Evolutionary conservation across 1,140 invertebrate genomes (phyloP).

Genomic region (Drosophila navojoa): DNA sequence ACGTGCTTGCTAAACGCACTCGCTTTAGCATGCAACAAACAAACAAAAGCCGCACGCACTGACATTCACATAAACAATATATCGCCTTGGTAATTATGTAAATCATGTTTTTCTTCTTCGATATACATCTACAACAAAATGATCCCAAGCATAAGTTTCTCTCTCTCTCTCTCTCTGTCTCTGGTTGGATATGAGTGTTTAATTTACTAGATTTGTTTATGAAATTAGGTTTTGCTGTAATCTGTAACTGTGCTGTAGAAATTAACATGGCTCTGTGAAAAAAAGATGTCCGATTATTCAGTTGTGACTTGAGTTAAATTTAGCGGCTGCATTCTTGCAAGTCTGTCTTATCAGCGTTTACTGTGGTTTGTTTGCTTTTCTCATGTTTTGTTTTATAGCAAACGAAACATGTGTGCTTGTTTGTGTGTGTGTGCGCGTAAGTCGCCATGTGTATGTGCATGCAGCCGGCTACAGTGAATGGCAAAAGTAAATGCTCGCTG

Average conservation of each 20-base stretch:
- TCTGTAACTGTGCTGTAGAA: constrained; percentile 41
- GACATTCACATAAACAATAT: constrained; percentile 22
- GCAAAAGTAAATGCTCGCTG: constrained; percentile 37
- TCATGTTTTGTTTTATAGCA: constrained; percentile 53
- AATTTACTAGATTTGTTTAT: constrained; percentile 24
- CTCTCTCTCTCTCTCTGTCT: background rate
- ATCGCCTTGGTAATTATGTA: constrained; percentile 60
- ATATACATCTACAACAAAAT: constrained; percentile 2
- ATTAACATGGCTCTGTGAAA: constrained; percentile 51
- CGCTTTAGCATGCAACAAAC: constrained; percentile 46
- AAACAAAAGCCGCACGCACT: constrained; percentile 17
- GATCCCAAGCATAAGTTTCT: constrained; percentile 11
- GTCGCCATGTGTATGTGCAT: background rate
- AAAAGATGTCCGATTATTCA: constrained; percentile 20
- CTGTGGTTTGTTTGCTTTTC: constrained; percentile 59
- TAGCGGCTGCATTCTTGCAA: constrained; percentile 5
- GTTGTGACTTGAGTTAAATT: constrained; percentile 7
- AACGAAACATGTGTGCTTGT: constrained; percentile 8
- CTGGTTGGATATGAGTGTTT: background rate
- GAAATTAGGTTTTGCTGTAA: constrained; percentile 43
- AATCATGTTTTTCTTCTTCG: constrained; percentile 70
- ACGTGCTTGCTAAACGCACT: constrained; percentile 62
- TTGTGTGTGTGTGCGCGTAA: constrained; percentile 1
- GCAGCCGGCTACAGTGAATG: constrained; percentile 41
- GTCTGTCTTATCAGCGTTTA: constrained; percentile 51